Conservation (phyloP, 2,113 vertebrate genomes). For the Tragelaphus buxtoni region DNA sequence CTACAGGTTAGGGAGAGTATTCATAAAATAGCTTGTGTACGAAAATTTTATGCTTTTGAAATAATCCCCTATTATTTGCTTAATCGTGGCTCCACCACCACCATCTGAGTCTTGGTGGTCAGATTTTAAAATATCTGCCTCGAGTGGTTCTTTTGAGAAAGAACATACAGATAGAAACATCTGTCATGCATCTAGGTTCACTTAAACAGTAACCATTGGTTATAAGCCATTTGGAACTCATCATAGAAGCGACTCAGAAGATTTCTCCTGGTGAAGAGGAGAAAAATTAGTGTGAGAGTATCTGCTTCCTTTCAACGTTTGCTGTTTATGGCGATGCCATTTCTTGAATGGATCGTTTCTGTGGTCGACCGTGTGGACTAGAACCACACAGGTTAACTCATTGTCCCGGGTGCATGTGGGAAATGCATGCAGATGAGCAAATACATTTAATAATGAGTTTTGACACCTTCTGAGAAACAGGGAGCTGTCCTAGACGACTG, state of each 20-base stretch:
- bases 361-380: background rate
- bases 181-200: background rate
- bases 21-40: background rate
- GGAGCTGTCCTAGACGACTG: background rate
- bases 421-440: too few species aligned
- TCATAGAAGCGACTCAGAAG: background rate
- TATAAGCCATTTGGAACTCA: background rate
- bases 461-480: background rate
- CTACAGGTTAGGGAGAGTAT: background rate
- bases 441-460: background rate
- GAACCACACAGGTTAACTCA: background rate
- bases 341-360: background rate
- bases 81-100: background rate
- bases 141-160: background rate
- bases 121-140: background rate
- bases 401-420: background rate
- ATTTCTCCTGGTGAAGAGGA: background rate
- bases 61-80: background rate
- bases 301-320: background rate
- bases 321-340: fast-evolving
- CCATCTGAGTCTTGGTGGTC: background rate
- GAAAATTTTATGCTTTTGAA: background rate
- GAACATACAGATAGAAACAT: background rate
- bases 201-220: background rate
- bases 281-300: fast-evolving